Evolutionary conservation across 2,888 invertebrate species (phyloP).

Genomic region (Aphidoletes aphidimyza): DNA sequence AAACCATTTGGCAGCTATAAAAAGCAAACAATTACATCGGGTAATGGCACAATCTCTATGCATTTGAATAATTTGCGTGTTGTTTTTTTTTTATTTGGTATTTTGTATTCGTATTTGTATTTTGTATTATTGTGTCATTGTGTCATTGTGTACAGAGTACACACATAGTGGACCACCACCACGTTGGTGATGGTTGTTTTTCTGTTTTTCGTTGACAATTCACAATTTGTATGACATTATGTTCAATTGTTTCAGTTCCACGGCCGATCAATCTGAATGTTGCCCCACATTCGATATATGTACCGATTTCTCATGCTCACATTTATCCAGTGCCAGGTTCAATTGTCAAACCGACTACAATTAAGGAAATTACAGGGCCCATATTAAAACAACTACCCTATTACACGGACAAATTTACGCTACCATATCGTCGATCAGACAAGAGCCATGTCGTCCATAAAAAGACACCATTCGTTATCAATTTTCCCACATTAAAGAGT

Average conservation of each 20-base stretch:
- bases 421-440: neutral
- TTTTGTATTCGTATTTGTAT: neutral
- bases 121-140: neutral
- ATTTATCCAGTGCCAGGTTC: neutral
- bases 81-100: neutral
- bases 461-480: neutral
- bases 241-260: constrained; percentile 1
- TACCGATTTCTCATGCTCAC: constrained; percentile 8
- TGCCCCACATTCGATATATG: neutral
- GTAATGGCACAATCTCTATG: neutral
- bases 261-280: constrained; percentile 16
- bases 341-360: neutral
- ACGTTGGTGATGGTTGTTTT: neutral
- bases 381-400: neutral
- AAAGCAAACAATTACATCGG: constrained; percentile 22
- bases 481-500: neutral
- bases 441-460: neutral
- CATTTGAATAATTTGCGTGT: neutral
- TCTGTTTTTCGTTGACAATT: neutral
- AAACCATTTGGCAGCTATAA: neutral
- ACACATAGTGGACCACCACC: too few relatives aligned
- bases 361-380: neutral
- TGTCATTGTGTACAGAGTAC: too few relatives aligned
- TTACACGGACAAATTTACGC: neutral
- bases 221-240: neutral